Evolutionary conservation across 2,113 vertebrate species (phyloP).

Genomic region (Protomyctophum bolini): DNA sequence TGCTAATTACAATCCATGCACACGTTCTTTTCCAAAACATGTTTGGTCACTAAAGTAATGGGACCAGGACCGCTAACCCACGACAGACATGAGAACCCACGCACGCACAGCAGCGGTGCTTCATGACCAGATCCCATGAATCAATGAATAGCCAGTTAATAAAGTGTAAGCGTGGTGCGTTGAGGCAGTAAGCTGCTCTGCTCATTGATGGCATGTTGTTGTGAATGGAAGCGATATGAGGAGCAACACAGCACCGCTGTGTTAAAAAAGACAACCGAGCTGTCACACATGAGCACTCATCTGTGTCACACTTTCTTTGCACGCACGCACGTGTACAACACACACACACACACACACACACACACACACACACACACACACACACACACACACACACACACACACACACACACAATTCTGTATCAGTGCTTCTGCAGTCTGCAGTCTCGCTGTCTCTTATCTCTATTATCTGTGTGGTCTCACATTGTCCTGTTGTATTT

Average conservation of each 20-base stretch:
- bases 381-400: background rate
- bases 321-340: slow-evolving; percentile 4
- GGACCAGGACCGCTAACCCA: too few relatives aligned
- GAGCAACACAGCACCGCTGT: slow-evolving; percentile 8
- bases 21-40: too few relatives aligned
- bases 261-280: slow-evolving; percentile 49
- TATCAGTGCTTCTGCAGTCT: too few relatives aligned
- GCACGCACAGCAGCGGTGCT: slow-evolving; percentile 20
- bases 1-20: too few relatives aligned
- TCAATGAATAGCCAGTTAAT: background rate
- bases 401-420: background rate
- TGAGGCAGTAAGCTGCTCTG: slow-evolving; percentile 24
- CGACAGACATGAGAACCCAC: too few relatives aligned
- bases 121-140: slow-evolving; percentile 10
- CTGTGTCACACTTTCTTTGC: slow-evolving; percentile 42
- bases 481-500: slow-evolving; percentile 6
- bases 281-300: slow-evolving; percentile 49
- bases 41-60: too few relatives aligned
- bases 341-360: too few relatives aligned
- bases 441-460: too few relatives aligned
- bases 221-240: slow-evolving; percentile 19
- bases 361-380: too few relatives aligned
- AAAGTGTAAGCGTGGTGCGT: slow-evolving; percentile 10
- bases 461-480: slow-evolving; percentile 3
- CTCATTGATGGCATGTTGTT: slow-evolving; percentile 29